Percentiles rank a stretch among this genome's conserved stretches.
phyloP scores from a whole-genome alignment of 2,113 vertebrate species.

The Sitta europaea region DNA sequence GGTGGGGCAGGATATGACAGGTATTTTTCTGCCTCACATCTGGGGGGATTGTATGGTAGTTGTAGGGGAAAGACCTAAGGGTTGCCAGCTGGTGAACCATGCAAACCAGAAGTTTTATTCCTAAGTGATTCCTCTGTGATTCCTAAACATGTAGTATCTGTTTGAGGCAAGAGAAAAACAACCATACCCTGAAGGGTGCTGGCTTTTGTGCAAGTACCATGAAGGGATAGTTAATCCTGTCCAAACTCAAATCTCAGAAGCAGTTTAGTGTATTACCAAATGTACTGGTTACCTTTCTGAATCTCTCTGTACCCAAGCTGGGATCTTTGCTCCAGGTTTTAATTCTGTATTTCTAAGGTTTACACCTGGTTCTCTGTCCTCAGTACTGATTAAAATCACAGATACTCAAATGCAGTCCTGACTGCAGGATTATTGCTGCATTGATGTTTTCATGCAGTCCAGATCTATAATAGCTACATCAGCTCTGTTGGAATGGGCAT shows the following conservation, averaged over 20 bases:
- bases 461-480: neutral
- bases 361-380: neutral
- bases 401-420: neutral
- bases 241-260: neutral
- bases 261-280: neutral
- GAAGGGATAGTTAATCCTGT: neutral
- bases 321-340: neutral
- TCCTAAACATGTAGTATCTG: neutral
- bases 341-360: neutral
- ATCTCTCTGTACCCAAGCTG: neutral
- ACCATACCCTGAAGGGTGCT: neutral
- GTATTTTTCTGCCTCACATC: neutral
- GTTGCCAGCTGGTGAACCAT: neutral
- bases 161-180: neutral
- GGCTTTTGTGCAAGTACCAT: rapidly evolving
- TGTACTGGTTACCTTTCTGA: neutral
- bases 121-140: neutral
- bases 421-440: neutral
- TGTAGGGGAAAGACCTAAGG: neutral
- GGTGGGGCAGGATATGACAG: neutral
- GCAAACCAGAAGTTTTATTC: neutral
- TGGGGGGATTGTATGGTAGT: neutral
- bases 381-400: neutral
- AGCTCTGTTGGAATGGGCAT: neutral
- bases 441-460: neutral